Evolutionary conservation across 2,113 vertebrate species (phyloP), one percentile per base, ranked within the genome.

Genomic region (Megaceryle maxima): DNA sequence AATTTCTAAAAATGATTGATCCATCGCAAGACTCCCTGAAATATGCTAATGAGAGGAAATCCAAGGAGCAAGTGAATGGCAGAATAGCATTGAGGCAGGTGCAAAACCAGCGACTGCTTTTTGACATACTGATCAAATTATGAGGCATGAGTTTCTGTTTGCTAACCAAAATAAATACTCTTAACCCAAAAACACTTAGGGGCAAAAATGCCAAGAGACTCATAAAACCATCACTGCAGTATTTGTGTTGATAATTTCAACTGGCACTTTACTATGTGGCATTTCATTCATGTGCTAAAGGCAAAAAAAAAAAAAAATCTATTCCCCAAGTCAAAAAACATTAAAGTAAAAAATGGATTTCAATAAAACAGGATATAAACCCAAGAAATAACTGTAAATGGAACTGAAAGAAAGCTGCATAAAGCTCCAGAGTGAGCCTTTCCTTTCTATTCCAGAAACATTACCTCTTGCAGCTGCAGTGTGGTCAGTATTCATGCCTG

Each of bases 301-400:
- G 90, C 87, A 94, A 64, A 29, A 64, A 41, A 94, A 94, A 64
- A 29, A 64, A 41, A 94, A 94, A 93, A 60, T 74, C 96, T 94
- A 83, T 93, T 93, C 86, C 77, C 70, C 24, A 59, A 79, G 90
- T 84, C 44, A 29, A 76, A 76, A 94, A 97, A 88, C 90, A 72
- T 96, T 87, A 86, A 94, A 94, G 95, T 97, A 92, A 96, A 97
- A 97, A 96, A 91, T 96, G 87, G 94, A 78, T 97, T 98, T 96
- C 64, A 91, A 93, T 97, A 97, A 97, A 98, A 75, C 67, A 83
- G 83, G 87, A 88, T 92, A 86, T 94, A 88, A 98, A 97, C 81
- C 1, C 76, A 96, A 96, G 96, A 92, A 96, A 86, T 95, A 97
- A 88, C 88, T 86, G 94, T 96, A 96, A 96, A 81, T 92, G 94